Evolutionary conservation across 1,140 invertebrate species (phyloP), one percentile per base, ranked within the genome.

Genomic region (Bombyx mandarina): DNA sequence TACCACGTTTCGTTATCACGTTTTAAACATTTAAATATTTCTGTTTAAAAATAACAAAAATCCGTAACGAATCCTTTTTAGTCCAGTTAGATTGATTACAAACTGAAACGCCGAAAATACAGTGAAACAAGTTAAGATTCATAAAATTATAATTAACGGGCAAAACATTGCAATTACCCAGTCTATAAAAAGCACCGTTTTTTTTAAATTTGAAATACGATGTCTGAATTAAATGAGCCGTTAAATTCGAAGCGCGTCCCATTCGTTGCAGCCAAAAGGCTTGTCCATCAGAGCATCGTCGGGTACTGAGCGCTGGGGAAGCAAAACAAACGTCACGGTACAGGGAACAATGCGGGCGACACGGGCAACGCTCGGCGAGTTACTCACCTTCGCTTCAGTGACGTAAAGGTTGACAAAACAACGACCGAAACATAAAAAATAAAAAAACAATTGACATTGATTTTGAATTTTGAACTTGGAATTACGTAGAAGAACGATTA

Each of bases 401-500:
- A 80, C 69, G 74, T 75, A 78, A 81, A 67, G 69, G 66, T 67
- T 64, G 54, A 44, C 61, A 49, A 47, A 50, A 54, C 56, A 26
- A 42, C 55, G 56, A 47, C 46, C 56, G 50, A 65, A 12, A 50
- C 12, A 60, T 62, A 71, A 60, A 68, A 60, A 62, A 61, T 55
- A 48, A 61, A 63, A 55, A 63, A 62, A 61, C 64, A 52, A 59
- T 52, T 69, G 71, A 77, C 69, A 76, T 73, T 79, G 76, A 72
- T 73, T 71, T 63, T 60, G 60, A 75, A 66, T 68, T 66, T 67
- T 63, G 69, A 71, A 67, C 70, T 71, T 67, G 70, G 61, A 69
- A 62, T 66, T 67, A 62, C 71, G 4, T 35, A 1, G 26, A 3
- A 65, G 57, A 71, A 55, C 58, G 56, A 56, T 59, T 59, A 62